Percentiles rank a stretch among this genome's conserved stretches.
Conservation (phyloP, 2,888 invertebrate species). For the Antheraea assamensis region DNA sequence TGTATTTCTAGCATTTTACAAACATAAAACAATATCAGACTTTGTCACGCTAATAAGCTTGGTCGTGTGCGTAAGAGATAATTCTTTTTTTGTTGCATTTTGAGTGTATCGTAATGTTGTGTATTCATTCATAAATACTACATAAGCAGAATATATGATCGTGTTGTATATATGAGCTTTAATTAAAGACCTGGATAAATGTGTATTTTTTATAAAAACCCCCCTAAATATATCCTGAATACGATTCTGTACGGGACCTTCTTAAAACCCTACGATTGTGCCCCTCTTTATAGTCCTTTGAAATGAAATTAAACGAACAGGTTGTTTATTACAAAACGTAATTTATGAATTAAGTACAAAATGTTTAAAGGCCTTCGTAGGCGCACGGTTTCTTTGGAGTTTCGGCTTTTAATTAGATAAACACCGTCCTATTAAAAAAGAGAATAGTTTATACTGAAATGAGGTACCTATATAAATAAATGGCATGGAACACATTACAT, state of each 20-base stretch:
- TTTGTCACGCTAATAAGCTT: too few species aligned
- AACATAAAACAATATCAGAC: too few species aligned
- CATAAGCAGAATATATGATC: too few species aligned
- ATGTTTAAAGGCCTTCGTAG: constrained; percentile 26
- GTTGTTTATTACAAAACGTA: constrained; percentile 34
- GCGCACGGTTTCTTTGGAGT: constrained; percentile 30
- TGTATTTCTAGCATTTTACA: too few species aligned
- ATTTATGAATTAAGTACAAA: constrained; percentile 36
- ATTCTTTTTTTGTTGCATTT: too few species aligned
- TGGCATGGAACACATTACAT: too few species aligned
- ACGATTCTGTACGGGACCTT: constrained; percentile 17
- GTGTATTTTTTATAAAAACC: not conserved
- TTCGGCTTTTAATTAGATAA: constrained; percentile 34
- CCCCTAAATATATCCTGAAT: not conserved
- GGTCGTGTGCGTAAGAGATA: too few species aligned
- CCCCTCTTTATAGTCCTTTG: constrained; percentile 25
- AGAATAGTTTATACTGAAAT: not conserved
- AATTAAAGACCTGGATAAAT: not conserved
- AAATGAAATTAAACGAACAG: constrained; percentile 35
- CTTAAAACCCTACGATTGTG: constrained; percentile 24
- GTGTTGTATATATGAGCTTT: not conserved
- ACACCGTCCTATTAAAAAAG: constrained; percentile 21
- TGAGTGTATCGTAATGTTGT: too few species aligned
- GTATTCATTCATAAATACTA: too few species aligned
- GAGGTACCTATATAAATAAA: not conserved